These are phyloP conservation scores for Amphilophus citrinellus DNA, from an alignment of 2,113 vertebrate genomes.

Conservation along the genomic window DNA sequence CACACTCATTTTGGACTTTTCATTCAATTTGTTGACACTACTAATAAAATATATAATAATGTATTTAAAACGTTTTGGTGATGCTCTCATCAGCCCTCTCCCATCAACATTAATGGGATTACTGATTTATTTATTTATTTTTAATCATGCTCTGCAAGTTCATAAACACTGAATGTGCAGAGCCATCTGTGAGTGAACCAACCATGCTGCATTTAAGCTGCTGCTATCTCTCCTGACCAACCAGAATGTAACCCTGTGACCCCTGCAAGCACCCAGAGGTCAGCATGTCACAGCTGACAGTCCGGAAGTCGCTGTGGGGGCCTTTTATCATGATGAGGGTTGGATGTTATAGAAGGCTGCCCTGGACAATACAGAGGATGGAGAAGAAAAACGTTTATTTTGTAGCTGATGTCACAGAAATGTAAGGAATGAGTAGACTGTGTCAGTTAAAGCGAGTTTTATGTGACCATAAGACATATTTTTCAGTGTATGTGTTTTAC, in stretches of 20 bases:
- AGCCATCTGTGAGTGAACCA: slow-evolving; percentile 36
- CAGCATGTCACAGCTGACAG: slow-evolving; percentile 34
- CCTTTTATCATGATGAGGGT: slow-evolving; percentile 37
- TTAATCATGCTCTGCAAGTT: background rate
- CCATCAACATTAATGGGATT: background rate
- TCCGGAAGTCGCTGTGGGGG: slow-evolving; percentile 38
- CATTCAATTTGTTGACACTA: background rate
- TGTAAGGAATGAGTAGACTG: too few species aligned
- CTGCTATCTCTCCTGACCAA: slow-evolving; percentile 19
- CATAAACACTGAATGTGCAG: background rate
- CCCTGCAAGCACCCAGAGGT: slow-evolving; percentile 36
- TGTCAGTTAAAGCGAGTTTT: too few species aligned
- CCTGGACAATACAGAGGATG: background rate
- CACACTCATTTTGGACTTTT: background rate
- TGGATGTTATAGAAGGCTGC: slow-evolving; percentile 12
- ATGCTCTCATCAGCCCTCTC: background rate
- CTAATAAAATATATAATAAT: background rate
- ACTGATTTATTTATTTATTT: background rate
- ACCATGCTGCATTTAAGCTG: slow-evolving; percentile 24
- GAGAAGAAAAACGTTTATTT: background rate
- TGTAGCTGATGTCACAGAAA: background rate
- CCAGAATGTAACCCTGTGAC: slow-evolving; percentile 51
- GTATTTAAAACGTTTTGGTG: background rate
- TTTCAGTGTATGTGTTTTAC: background rate
- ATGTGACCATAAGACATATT: too few species aligned